These are phyloP conservation scores for Gila robusta DNA, from an alignment of 2,797 vertebrate genomes.

Conservation along the genomic window DNA sequence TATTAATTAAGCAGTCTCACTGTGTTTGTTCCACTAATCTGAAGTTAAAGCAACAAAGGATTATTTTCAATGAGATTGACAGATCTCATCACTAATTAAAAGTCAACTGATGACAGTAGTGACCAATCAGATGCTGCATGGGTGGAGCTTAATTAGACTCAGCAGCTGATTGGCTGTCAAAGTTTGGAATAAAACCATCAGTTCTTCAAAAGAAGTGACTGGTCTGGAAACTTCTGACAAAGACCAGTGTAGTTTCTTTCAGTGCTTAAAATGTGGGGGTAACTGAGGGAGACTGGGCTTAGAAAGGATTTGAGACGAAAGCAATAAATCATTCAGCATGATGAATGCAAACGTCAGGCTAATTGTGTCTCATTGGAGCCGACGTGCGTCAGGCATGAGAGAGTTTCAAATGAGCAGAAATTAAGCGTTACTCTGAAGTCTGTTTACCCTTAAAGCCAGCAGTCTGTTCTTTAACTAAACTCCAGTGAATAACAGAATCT, in stretches of 20 bases:
- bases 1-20: conserved; percentile 39
- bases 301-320: conserved; percentile 28
- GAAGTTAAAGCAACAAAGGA: conserved; percentile 6
- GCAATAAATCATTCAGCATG: conserved; percentile 49
- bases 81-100: conserved; percentile 9
- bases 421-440: conserved; percentile 21
- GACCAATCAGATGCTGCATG: conserved; percentile 7
- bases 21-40: conserved; percentile 23
- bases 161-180: not conserved
- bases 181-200: not conserved
- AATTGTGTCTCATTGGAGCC: conserved; percentile 42
- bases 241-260: not conserved
- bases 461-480: conserved; percentile 50
- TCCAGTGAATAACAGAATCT: not conserved
- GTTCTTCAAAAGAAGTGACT: not conserved
- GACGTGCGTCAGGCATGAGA: conserved; percentile 22
- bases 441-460: conserved; percentile 38
- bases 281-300: not conserved
- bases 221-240: not conserved
- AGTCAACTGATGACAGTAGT: not conserved
- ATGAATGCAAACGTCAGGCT: conserved; percentile 42
- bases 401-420: conserved; percentile 43
- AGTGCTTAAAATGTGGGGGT: not conserved
- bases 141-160: conserved; percentile 26
- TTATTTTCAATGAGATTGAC: conserved; percentile 25